Conservation (phyloP, 1,140 invertebrate species). For the Drosophila hydei region DNA sequence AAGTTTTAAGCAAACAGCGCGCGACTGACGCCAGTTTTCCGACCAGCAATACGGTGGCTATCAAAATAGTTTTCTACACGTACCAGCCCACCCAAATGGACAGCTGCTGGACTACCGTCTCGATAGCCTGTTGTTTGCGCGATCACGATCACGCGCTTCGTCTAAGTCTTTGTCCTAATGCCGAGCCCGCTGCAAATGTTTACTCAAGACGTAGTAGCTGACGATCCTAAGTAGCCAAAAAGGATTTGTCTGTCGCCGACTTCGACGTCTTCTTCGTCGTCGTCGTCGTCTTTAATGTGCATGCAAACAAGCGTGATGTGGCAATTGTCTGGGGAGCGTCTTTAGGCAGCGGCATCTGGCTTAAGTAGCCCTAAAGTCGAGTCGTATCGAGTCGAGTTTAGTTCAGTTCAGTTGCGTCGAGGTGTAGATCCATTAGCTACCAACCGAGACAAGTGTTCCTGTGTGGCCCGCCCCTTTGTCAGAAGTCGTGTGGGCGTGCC, state of each 20-base stretch:
- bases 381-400: too few species aligned
- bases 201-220: slow-evolving; percentile 53
- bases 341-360: slow-evolving; percentile 27
- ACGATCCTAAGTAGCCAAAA: slow-evolving; percentile 69
- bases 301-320: slow-evolving; percentile 78
- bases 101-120: slow-evolving; percentile 30
- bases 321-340: slow-evolving; percentile 74
- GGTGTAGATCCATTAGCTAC: slow-evolving; percentile 78
- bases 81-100: slow-evolving; percentile 76
- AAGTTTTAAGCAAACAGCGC: slow-evolving; percentile 56
- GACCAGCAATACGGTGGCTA: slow-evolving; percentile 61
- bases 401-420: slow-evolving; percentile 26
- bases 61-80: slow-evolving; percentile 76
- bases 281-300: slow-evolving; percentile 72
- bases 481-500: slow-evolving; percentile 26
- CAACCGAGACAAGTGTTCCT: slow-evolving; percentile 50
- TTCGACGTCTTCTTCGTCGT: slow-evolving; percentile 6
- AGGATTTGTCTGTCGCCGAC: slow-evolving; percentile 67
- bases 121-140: slow-evolving; percentile 43
- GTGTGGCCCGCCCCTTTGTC: slow-evolving; percentile 10
- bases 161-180: slow-evolving; percentile 62
- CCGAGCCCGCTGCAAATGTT: slow-evolving; percentile 70
- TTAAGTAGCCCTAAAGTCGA: slow-evolving; percentile 49
- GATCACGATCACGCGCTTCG: slow-evolving; percentile 75
- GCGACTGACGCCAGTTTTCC: slow-evolving; percentile 62